phyloP scores from a whole-genome alignment of 2,113 vertebrate genomes.

The Catharus fuscescens region DNA sequence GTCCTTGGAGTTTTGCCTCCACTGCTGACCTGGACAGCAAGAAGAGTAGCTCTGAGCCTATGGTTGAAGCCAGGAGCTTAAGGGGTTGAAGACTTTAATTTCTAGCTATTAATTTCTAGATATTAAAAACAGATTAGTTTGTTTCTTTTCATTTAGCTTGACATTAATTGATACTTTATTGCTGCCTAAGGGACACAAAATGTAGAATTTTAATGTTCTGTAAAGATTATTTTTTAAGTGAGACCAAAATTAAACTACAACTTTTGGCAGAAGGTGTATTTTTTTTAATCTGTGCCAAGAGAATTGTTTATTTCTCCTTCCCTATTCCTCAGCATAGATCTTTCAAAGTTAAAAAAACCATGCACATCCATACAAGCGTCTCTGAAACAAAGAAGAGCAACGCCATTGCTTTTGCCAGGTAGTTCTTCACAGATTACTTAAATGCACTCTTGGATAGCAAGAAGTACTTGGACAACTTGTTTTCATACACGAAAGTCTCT shows the following conservation, averaged over 20 bases:
- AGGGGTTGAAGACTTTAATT: not conserved
- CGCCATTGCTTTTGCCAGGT: not conserved
- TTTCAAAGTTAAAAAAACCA: not conserved
- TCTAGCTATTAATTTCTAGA: not conserved
- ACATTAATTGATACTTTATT: not conserved
- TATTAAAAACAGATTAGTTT: not conserved
- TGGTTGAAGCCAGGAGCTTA: not conserved
- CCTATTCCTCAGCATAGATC: not conserved
- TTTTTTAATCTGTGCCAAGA: not conserved
- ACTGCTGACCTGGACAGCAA: not conserved
- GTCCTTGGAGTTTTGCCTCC: not conserved
- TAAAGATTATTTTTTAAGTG: conserved; percentile 37
- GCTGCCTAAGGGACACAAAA: not conserved
- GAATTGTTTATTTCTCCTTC: not conserved
- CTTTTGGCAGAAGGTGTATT: not conserved
- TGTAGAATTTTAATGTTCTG: not conserved
- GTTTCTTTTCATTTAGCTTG: not conserved
- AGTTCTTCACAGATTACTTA: not conserved
- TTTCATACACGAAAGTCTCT: not conserved
- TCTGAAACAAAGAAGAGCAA: not conserved
- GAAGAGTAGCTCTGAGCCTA: not conserved
- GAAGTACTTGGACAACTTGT: not conserved
- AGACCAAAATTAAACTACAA: not conserved
- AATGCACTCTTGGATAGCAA: not conserved
- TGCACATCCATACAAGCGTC: not conserved